Percentiles rank a stretch among this genome's conserved stretches.
Evolutionary conservation across 2,113 vertebrate genomes (phyloP).

Genomic region (Sciurus niger): DNA sequence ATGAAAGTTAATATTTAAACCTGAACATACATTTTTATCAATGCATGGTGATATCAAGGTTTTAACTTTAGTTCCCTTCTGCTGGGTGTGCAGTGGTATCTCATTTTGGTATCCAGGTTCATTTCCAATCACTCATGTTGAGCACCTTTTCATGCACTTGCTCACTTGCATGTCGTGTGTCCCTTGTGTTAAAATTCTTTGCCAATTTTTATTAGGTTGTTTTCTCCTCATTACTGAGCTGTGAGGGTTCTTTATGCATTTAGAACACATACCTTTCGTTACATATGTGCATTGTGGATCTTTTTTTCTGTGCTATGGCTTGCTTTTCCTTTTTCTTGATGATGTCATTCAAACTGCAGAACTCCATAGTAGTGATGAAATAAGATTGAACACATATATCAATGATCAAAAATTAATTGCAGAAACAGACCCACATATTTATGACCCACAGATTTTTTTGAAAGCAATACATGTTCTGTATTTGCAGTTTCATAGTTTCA

Average conservation of each 20-base stretch:
- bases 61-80: neutral
- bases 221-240: neutral
- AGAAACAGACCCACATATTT: neutral
- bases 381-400: neutral
- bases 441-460: neutral
- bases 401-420: neutral
- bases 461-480: neutral
- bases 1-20: neutral
- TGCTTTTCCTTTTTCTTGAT: conserved; percentile 7
- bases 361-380: neutral
- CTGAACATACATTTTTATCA: neutral
- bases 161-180: neutral
- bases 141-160: neutral
- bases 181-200: neutral
- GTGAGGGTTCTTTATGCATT: neutral
- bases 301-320: neutral
- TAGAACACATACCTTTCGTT: neutral
- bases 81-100: neutral
- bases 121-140: neutral
- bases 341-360: neutral
- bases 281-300: neutral
- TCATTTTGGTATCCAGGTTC: neutral
- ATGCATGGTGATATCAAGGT: neutral
- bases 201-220: neutral
- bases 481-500: conserved; percentile 25